A percentile compares a stretch with the other conserved stretches of the same genome.
phyloP scores from a whole-genome alignment of 2,888 invertebrate species.

The Pyrrhosoma nymphula region DNA sequence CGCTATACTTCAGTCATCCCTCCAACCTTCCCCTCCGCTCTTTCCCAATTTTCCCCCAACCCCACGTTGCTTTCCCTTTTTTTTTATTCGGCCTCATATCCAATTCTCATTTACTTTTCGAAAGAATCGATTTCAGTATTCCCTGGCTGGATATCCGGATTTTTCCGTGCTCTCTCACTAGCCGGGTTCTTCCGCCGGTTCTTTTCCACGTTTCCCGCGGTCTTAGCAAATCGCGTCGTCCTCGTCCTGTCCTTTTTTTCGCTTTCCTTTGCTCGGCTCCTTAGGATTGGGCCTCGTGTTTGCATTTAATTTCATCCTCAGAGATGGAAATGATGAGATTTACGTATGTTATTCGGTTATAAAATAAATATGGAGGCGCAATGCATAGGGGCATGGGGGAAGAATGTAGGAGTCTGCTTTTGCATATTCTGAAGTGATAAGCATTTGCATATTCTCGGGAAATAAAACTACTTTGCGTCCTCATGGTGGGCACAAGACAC shows the following conservation, averaged over 20 bases:
- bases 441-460: too few species aligned
- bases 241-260: neutral
- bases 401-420: neutral
- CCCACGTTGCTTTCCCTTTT: too few species aligned
- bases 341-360: neutral
- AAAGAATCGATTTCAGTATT: neutral
- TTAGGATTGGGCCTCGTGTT: neutral
- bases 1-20: neutral
- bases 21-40: neutral
- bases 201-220: neutral
- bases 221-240: neutral
- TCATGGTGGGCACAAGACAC: too few species aligned
- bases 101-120: conserved; percentile 6
- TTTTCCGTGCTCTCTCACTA: neutral
- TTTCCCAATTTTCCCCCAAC: neutral
- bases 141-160: neutral
- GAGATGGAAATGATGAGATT: neutral
- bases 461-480: too few species aligned
- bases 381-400: neutral
- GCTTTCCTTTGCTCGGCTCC: neutral
- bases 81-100: neutral
- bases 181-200: neutral
- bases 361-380: neutral
- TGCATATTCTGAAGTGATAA: neutral
- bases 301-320: neutral